Percentiles rank a stretch among this genome's conserved stretches.
Evolutionary conservation across 2,888 invertebrate species (phyloP).

Genomic region (Drosophila kuntzei): DNA sequence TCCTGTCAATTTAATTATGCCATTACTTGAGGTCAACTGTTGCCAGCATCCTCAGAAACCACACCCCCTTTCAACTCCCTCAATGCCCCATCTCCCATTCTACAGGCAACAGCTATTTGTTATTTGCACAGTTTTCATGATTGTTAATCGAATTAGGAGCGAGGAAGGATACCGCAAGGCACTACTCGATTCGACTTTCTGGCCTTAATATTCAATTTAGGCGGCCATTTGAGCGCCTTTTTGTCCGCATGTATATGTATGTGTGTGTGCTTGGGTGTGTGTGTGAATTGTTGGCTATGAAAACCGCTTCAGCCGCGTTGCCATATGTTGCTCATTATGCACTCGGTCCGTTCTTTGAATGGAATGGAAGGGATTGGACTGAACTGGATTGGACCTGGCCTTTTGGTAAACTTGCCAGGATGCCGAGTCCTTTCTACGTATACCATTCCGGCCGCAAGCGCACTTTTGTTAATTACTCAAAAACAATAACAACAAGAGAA

Average conservation of each 20-base stretch:
- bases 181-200: slow-evolving; percentile 5
- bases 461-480: slow-evolving; percentile 78
- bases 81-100: not conserved
- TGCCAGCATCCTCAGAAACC: slow-evolving; percentile 2
- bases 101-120: slow-evolving; percentile 23
- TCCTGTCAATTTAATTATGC: slow-evolving; percentile 68
- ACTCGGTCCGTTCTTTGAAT: slow-evolving; percentile 11
- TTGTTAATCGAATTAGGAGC: slow-evolving; percentile 68
- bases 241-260: slow-evolving; percentile 5
- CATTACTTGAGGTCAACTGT: slow-evolving; percentile 59
- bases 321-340: slow-evolving; percentile 71
- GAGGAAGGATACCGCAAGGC: slow-evolving; percentile 20
- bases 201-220: slow-evolving; percentile 59
- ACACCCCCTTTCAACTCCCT: not conserved
- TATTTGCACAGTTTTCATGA: slow-evolving; percentile 54
- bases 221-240: slow-evolving; percentile 35
- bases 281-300: slow-evolving; percentile 20
- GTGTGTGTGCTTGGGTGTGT: slow-evolving; percentile 2
- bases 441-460: slow-evolving; percentile 60
- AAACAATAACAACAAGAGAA: slow-evolving; percentile 51
- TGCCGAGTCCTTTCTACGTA: slow-evolving; percentile 18
- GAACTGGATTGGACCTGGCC: not conserved
- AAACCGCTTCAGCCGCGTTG: slow-evolving; percentile 37
- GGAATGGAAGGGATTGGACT: not conserved
- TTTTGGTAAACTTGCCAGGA: slow-evolving; percentile 8